These are phyloP conservation scores for Pavo muticus DNA, from an alignment of 2,113 vertebrate species.

Conservation along the genomic window DNA sequence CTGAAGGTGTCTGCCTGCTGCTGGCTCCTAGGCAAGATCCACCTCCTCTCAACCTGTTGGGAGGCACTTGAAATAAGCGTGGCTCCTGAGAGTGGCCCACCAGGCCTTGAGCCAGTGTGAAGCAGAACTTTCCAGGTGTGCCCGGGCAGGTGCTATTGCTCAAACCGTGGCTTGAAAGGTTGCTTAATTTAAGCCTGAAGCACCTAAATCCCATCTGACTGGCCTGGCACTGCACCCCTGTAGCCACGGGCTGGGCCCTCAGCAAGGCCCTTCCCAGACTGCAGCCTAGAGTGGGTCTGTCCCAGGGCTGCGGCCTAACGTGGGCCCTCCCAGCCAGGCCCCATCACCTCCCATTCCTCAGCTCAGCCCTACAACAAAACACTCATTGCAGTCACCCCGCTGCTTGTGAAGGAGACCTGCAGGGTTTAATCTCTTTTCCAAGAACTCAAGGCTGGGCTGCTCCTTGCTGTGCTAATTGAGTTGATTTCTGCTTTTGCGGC, in stretches of 20 bases:
- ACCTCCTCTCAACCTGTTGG: not conserved
- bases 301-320: not conserved
- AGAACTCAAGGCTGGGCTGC: not conserved
- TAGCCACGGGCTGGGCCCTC: not conserved
- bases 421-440: not conserved
- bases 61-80: not conserved
- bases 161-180: not conserved
- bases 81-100: not conserved
- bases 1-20: rapidly evolving
- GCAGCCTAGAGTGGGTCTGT: too few relatives aligned
- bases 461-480: not conserved
- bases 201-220: not conserved
- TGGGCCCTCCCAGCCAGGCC: not conserved
- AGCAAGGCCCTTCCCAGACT: not conserved
- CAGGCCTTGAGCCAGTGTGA: not conserved
- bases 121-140: not conserved
- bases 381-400: not conserved
- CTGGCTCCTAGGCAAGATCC: not conserved
- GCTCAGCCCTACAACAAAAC: not conserved
- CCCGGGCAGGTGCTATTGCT: not conserved
- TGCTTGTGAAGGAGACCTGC: not conserved
- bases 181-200: not conserved
- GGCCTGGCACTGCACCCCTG: not conserved
- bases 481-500: not conserved
- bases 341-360: not conserved